phyloP scores from a whole-genome alignment of 2,797 vertebrate genomes.

The Megalops cyprinoides region DNA sequence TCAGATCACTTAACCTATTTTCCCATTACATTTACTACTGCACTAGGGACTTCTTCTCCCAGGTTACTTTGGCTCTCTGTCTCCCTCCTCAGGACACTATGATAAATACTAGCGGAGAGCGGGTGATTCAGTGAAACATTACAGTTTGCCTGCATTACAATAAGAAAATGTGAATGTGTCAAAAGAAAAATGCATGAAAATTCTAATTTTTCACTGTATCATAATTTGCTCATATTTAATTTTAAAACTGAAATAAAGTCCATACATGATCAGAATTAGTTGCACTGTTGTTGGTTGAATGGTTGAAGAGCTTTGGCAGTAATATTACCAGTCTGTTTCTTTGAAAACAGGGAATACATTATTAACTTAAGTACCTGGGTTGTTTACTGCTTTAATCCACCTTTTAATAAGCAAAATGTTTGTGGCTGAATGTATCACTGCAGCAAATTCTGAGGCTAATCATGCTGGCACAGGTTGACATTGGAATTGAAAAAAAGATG shows the following conservation, averaged over 20 bases:
- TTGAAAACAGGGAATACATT: no score
- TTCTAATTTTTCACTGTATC: not conserved
- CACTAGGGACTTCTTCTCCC: constrained; percentile 25
- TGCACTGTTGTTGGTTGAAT: no score
- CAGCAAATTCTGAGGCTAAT: no score
- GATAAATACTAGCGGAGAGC: not conserved
- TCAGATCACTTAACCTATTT: constrained; percentile 47
- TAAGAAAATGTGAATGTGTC: not conserved
- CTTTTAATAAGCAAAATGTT: not conserved
- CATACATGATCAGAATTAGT: no score
- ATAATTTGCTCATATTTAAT: not conserved
- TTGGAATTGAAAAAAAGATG: no score
- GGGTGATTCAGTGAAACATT: not conserved
- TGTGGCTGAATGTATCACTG: not conserved
- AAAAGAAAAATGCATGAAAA: not conserved
- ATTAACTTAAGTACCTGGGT: no score
- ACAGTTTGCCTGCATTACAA: constrained; percentile 33
- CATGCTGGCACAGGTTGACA: no score
- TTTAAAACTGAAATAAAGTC: no score
- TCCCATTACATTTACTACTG: constrained; percentile 45
- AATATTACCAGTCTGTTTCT: no score
- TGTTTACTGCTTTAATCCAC: not conserved
- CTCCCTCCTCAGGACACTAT: constrained; percentile 70
- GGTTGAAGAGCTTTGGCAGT: no score
- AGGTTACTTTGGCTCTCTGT: constrained; percentile 64